Evolutionary conservation across 35 echinoderm and acorn worm genomes (phyloP).

Genomic region (Apostichopus parvimensis): DNA sequence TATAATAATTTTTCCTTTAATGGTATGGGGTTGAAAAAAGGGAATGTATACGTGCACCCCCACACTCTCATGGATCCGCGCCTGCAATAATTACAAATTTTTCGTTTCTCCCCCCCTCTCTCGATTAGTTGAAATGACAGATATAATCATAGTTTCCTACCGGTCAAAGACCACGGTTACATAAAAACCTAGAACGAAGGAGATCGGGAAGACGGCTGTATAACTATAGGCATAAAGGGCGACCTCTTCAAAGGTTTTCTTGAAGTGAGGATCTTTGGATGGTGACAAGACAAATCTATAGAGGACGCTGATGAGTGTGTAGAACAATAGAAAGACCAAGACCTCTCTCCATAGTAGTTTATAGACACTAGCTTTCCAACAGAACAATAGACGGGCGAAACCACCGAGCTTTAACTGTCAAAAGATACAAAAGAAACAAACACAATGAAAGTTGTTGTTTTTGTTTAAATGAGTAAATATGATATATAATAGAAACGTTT

Average conservation of each 20-base stretch:
- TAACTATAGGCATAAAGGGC: constrained; percentile 90
- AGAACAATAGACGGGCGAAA: constrained; percentile 80
- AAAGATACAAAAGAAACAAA: neutral
- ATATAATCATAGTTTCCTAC: constrained; percentile 37
- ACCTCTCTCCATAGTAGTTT: constrained; percentile 96
- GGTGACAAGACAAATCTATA: constrained; percentile 70
- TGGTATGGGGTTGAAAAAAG: too few relatives aligned
- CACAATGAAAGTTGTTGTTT: too few relatives aligned
- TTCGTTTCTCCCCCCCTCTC: too few relatives aligned
- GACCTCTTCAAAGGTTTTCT: constrained; percentile 74
- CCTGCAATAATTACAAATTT: too few relatives aligned
- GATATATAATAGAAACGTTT: too few relatives aligned
- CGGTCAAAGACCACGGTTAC: constrained; percentile 97
- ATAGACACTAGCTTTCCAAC: constrained; percentile 99
- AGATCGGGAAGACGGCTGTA: constrained; percentile 95
- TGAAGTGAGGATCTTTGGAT: neutral
- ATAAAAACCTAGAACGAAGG: constrained; percentile 97
- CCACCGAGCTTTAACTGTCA: constrained; percentile 90
- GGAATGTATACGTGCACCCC: too few relatives aligned
- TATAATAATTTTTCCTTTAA: too few relatives aligned
- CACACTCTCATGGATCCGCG: too few relatives aligned
- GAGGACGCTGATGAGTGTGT: constrained; percentile 79
- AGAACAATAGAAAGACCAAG: constrained; percentile 77
- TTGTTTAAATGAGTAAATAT: too few relatives aligned
- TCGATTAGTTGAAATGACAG: too few relatives aligned